Percentiles rank a stretch among this genome's conserved stretches.
These are phyloP conservation scores for Sternotherus odoratus DNA, from an alignment of 2,797 vertebrate genomes.

Conservation along the genomic window DNA sequence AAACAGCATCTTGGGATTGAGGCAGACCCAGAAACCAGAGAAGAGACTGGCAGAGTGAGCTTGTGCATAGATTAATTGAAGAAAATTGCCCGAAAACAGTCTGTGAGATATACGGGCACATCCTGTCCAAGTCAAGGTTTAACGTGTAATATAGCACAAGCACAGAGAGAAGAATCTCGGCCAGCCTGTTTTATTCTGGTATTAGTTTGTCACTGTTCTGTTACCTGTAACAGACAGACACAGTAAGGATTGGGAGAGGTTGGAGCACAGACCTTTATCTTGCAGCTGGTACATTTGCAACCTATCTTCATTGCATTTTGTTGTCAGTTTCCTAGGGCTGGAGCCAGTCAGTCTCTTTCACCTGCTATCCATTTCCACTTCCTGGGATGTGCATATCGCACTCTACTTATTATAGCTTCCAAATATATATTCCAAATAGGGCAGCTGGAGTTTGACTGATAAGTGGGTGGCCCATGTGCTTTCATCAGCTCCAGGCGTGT, in stretches of 20 bases:
- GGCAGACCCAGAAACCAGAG: neutral
- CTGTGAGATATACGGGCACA: accelerated
- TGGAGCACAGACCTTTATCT: neutral
- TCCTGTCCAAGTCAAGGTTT: neutral
- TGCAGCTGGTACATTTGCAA: neutral
- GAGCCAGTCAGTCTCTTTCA: accelerated
- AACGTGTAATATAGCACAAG: accelerated
- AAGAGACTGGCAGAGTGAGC: neutral
- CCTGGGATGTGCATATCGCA: neutral
- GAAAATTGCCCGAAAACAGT: accelerated
- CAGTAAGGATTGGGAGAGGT: neutral
- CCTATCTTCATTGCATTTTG: accelerated
- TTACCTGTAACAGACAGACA: neutral
- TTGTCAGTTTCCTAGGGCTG: accelerated
- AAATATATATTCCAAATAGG: neutral
- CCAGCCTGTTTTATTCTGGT: neutral
- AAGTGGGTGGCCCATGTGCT: accelerated
- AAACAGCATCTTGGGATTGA: neutral
- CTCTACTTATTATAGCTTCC: neutral
- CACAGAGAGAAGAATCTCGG: accelerated
- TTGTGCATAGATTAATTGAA: neutral
- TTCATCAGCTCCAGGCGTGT: neutral
- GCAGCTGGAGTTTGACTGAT: neutral
- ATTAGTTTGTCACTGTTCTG: accelerated
- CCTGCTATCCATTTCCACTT: accelerated